These are phyloP conservation scores for Drosophila azteca DNA, from an alignment of 1,140 invertebrate species.

Conservation along the genomic window DNA sequence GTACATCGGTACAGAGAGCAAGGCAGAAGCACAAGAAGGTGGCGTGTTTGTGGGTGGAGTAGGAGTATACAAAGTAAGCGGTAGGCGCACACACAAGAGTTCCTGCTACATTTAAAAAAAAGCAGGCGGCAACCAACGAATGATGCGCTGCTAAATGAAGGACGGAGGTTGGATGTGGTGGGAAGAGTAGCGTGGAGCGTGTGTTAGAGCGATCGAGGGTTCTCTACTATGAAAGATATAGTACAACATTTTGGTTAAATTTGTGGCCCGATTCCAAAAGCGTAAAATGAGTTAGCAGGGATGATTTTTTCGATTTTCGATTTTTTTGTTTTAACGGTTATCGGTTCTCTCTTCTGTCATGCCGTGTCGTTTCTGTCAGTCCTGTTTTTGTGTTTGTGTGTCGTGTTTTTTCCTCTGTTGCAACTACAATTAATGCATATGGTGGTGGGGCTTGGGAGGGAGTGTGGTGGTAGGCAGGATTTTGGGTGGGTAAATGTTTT, in stretches of 20 bases:
- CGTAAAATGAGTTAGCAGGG: constrained; percentile 22
- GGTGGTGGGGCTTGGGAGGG: not conserved
- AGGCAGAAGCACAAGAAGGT: no score
- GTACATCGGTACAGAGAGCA: not conserved
- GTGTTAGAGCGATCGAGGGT: not conserved
- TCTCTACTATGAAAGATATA: not conserved
- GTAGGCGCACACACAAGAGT: no score
- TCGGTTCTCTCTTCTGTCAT: constrained; percentile 17
- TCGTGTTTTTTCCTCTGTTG: constrained; percentile 46
- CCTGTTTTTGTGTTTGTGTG: constrained; percentile 26
- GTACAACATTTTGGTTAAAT: not conserved
- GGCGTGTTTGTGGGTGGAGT: no score
- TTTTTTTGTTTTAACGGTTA: not conserved
- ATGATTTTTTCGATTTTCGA: constrained; percentile 11
- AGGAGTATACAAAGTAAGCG: no score
- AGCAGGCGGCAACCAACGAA: no score
- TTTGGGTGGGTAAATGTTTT: constrained; percentile 31
- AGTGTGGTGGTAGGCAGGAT: constrained; percentile 13
- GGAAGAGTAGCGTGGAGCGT: no score
- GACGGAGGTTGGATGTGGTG: not conserved
- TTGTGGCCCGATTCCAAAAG: constrained; percentile 5
- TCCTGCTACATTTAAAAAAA: no score
- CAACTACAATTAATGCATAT: constrained; percentile 57
- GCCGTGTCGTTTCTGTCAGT: constrained; percentile 8
- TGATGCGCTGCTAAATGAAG: no score